These are phyloP conservation scores for Ammodytes dubius DNA, from an alignment of 2,113 vertebrate species.

Conservation along the genomic window DNA sequence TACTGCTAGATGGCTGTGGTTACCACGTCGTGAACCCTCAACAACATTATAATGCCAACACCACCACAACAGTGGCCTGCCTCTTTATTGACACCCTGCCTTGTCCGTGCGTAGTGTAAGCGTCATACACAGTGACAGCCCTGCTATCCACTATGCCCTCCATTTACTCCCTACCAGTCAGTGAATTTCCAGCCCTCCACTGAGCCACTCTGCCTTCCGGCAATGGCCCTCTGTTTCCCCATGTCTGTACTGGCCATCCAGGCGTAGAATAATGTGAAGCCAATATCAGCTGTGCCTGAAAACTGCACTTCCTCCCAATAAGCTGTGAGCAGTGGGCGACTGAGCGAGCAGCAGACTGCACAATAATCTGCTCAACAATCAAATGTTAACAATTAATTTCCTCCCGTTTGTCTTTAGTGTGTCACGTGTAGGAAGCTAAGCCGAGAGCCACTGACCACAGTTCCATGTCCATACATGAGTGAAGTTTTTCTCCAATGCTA, in stretches of 20 bases:
- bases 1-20: background rate
- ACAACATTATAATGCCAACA: background rate
- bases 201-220: slow-evolving; percentile 46
- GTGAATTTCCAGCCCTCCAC: slow-evolving; percentile 73
- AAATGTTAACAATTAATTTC: slow-evolving; percentile 58
- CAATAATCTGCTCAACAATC: slow-evolving; percentile 44
- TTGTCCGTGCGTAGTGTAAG: slow-evolving; percentile 54
- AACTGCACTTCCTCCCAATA: slow-evolving; percentile 62
- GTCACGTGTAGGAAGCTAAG: slow-evolving; percentile 37
- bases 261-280: slow-evolving; percentile 49
- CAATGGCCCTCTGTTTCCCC: slow-evolving; percentile 47
- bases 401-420: slow-evolving; percentile 49
- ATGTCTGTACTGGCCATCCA: slow-evolving; percentile 51
- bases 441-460: slow-evolving; percentile 15
- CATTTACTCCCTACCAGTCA: slow-evolving; percentile 57
- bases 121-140: slow-evolving; percentile 48
- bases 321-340: slow-evolving; percentile 41
- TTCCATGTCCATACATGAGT: slow-evolving; percentile 18
- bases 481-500: slow-evolving; percentile 42
- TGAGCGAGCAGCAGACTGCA: slow-evolving; percentile 37
- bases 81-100: slow-evolving; percentile 54
- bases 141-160: slow-evolving; percentile 61
- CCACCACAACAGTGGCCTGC: slow-evolving; percentile 4
- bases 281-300: slow-evolving; percentile 57
- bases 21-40: slow-evolving; percentile 25